These are phyloP conservation scores for Solenopsis fugax DNA, from an alignment of 1,140 invertebrate species.

Conservation along the genomic window DNA sequence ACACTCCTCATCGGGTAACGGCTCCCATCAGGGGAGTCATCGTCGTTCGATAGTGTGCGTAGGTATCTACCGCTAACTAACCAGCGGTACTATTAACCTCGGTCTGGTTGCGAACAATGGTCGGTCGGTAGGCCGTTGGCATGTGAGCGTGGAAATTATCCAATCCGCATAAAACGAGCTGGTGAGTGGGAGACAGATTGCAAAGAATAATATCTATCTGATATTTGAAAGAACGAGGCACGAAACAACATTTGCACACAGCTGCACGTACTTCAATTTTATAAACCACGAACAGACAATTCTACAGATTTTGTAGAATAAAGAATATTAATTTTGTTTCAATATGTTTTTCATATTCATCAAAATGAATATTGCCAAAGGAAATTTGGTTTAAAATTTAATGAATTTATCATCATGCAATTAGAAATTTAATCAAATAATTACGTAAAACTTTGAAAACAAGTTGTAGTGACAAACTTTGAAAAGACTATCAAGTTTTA, in stretches of 20 bases:
- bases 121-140: slow-evolving; percentile 23
- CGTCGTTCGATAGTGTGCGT: slow-evolving; percentile 34
- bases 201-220: background rate
- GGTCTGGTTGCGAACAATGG: slow-evolving; percentile 48
- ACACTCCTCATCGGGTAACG: slow-evolving; percentile 19
- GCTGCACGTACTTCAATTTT: background rate
- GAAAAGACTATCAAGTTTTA: background rate
- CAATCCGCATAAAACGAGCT: slow-evolving; percentile 44
- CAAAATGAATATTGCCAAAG: background rate
- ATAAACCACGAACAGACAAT: background rate
- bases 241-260: background rate
- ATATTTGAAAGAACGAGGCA: background rate
- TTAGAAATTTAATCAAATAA: background rate
- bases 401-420: background rate
- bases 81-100: slow-evolving; percentile 26
- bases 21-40: slow-evolving; percentile 27
- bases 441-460: background rate
- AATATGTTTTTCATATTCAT: background rate
- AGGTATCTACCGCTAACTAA: slow-evolving; percentile 33
- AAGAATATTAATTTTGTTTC: background rate
- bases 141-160: slow-evolving; percentile 63
- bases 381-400: background rate
- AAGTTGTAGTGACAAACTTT: background rate
- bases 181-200: background rate
- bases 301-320: background rate